Base-by-base conservation (phyloP, 2,888 invertebrate species). In the Drosophila yooni region DNA sequence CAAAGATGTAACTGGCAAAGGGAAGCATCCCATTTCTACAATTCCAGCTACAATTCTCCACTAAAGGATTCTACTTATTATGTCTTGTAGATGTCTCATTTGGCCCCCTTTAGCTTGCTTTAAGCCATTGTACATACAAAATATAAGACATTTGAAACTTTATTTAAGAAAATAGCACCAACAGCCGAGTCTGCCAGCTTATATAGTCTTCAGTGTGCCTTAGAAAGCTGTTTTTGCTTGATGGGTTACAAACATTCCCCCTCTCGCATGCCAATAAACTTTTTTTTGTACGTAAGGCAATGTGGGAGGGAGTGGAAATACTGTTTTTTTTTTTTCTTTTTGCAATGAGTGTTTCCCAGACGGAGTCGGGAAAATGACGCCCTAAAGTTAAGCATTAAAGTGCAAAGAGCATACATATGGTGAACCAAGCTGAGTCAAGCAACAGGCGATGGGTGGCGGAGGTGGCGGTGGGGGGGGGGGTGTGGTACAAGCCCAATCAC, bases 401-500 rank as follows among this genome's bases (percentile, higher is more conserved):
- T 63, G 57, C 53, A 60, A 56, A 65, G 67, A 75, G 50, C 65
- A 70, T 60, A n/a, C 27, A 27, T 50, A 50, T 27, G 50, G 50
- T 61, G 48, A 54, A 29, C 31, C 36, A 64, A 40, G 65, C 62
- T 48, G 25, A n/a, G 18, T 8, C 27, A 27, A 31, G 48, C 36
- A 34, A 34, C 27, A 33, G 25, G 48, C 33, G 31, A 34, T 33
- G 18, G 4, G 3, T 4, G 46, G 40, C 43, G 0, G 1, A 1
- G 3, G 18, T 15, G 36, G 3, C 3, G 0, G 36, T 6, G 15
- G 2, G 3, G 21, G 34, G 36, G 15, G 33, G 36, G 67, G 46
- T 64, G 51, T 70, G 65, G 29, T 52, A 62, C 71, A 77, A 64
- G 76, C 58, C 78, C 87, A 84, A 88, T 84, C 83, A 88, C 74